Base-by-base conservation (phyloP, 2,113 vertebrate genomes). In the Microcebus lehilahytsara region DNA sequence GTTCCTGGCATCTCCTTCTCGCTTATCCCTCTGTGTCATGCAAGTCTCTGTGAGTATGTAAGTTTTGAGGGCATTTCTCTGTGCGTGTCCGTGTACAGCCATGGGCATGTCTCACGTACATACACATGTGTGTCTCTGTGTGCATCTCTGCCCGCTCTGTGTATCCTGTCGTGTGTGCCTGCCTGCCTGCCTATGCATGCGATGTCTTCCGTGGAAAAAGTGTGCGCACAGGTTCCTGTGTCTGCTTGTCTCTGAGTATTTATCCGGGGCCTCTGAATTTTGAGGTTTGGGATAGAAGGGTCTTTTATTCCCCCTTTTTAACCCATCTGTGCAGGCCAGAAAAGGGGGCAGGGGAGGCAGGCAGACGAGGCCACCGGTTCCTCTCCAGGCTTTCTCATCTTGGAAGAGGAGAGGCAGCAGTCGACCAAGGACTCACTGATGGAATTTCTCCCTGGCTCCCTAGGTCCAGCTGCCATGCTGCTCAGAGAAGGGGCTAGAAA, bases 81-180 rank as follows among this genome's bases (percentile, higher is more conserved):
- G 3, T 6, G 46, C 60, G 37, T 66, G 49, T 42, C 53, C 0
- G 0, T 2, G 51, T 23, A 40, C 5, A 9, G 1, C 14, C 72
- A 4, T 1, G 9, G 51, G 16, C 64, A 23, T 27, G 60, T 53
- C 51, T 17, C 40, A 2, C 10, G 71, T 16, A n/a, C 78, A 16
- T 0, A 4, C 11, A 13, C 60, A 6, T 0, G 2, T 7, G 51
- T 66, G 46, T 49, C 37, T 79, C n/a, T 56, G 2, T 56, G 2
- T 32, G 19, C 0, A 4, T 5, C n/a, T 84, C 83, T 58, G 64
- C 72, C 25, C 16, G 1, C 64, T 8, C 37, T 7, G 0, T 0
- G 11, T 4, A 8, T 13, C 20, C 69, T 1, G 9, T 6, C 1
- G 8, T 16, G 32, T 49, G 25, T 30, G 19, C 46, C 60, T 12